Conservation (phyloP, 2,797 vertebrate species). For the Darevskia nairensis region DNA sequence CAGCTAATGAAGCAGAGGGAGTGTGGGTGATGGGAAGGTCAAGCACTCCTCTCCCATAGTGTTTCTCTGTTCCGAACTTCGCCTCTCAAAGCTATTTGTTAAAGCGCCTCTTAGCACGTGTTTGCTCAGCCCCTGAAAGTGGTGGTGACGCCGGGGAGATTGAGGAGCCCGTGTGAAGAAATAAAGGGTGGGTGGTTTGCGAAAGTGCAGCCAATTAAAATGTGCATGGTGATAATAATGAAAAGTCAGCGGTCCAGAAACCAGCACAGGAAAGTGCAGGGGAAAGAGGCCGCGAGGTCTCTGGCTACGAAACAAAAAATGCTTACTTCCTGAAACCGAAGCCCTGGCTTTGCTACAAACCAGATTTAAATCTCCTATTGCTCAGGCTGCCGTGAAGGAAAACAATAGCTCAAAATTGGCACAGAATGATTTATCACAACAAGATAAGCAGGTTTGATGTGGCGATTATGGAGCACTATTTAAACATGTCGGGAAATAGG, state of each 20-base stretch:
- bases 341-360: background rate
- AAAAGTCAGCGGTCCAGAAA: background rate
- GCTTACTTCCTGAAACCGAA: background rate
- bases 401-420: constrained; percentile 28
- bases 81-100: background rate
- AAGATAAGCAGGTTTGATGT: constrained; percentile 36
- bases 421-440: constrained; percentile 37
- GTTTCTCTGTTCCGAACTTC: background rate
- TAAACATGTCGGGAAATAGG: constrained; percentile 48
- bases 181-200: fast-evolving
- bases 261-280: background rate
- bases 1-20: no score
- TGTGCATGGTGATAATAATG: background rate
- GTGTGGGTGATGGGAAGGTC: no score
- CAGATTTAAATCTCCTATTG: constrained; percentile 31
- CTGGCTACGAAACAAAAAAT: background rate
- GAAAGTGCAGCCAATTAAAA: background rate
- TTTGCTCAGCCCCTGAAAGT: background rate
- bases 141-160: fast-evolving
- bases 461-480: constrained; percentile 46
- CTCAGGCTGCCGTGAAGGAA: constrained; percentile 34
- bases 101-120: background rate
- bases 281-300: background rate
- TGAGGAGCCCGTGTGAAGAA: background rate
- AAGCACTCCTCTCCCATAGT: no score